Percentiles rank a stretch among this genome's conserved stretches.
Evolutionary conservation across 2,797 vertebrate species (phyloP).

Genomic region (Cynodonichthys magdalenae): DNA sequence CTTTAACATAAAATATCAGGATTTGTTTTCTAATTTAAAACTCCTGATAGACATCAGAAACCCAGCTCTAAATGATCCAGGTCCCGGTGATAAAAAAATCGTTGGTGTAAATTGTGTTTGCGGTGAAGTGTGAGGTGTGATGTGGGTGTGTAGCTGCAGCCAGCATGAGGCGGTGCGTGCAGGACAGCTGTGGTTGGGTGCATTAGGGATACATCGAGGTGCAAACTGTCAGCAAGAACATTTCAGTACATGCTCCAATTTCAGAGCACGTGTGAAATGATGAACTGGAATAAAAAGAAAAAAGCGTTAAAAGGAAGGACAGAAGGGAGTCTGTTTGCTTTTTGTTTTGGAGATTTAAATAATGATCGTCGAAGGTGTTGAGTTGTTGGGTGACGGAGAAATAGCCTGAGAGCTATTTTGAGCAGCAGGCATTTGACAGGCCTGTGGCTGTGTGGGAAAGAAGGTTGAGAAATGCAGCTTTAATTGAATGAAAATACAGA

Average conservation of each 20-base stretch:
- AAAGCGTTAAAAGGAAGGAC: neutral
- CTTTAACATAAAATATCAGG: too few relatives aligned
- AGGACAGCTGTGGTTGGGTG: neutral
- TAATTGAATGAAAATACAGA: conserved; percentile 57
- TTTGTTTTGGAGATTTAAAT: conserved; percentile 36
- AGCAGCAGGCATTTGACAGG: conserved; percentile 46
- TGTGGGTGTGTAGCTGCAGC: conserved; percentile 5
- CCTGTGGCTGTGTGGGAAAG: conserved; percentile 34
- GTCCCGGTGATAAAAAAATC: too few relatives aligned
- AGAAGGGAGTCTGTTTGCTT: conserved; percentile 26
- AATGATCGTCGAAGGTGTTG: conserved; percentile 24
- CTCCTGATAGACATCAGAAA: too few relatives aligned
- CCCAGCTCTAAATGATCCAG: too few relatives aligned
- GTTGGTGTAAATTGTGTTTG: too few relatives aligned
- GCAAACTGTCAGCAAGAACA: conserved; percentile 2
- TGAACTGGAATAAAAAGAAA: conserved; percentile 3
- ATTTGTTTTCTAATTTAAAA: too few relatives aligned
- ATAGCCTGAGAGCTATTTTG: conserved; percentile 47
- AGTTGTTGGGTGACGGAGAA: conserved; percentile 40
- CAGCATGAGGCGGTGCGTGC: neutral
- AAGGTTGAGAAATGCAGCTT: conserved; percentile 33
- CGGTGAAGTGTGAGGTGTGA: conserved; percentile 4
- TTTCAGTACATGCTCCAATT: conserved; percentile 20
- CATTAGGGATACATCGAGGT: conserved; percentile 8
- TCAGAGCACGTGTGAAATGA: conserved; percentile 5